These are phyloP conservation scores for Ciconia nigra DNA, from an alignment of 2,797 vertebrate genomes.

Conservation along the genomic window DNA sequence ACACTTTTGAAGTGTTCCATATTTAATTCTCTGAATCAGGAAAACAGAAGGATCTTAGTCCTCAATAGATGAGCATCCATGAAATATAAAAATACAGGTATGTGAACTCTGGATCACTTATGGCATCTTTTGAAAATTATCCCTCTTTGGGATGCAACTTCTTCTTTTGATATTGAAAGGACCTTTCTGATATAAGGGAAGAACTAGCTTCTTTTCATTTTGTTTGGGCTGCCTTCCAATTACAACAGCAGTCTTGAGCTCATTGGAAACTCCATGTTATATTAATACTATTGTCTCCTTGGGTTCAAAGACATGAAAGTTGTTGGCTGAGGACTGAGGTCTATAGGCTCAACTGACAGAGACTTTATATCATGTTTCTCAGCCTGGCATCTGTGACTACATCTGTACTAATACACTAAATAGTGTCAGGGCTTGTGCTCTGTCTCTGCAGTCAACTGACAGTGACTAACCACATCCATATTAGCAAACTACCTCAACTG, in stretches of 20 bases:
- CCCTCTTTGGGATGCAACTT: not conserved
- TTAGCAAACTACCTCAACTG: not conserved
- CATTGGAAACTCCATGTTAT: not conserved
- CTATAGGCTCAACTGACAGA: not conserved
- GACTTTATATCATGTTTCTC: not conserved
- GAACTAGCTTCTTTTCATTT: not conserved
- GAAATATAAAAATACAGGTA: not conserved
- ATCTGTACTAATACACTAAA: not conserved
- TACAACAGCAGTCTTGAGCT: not conserved
- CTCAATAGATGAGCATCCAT: not conserved
- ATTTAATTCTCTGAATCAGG: not conserved
- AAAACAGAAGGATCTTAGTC: not conserved
- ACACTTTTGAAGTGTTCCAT: not conserved
- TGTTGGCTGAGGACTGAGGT: not conserved
- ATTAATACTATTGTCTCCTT: not conserved
- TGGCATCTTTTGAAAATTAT: not conserved
- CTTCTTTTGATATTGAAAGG: not conserved
- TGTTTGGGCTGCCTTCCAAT: not conserved
- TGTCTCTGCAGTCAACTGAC: not conserved
- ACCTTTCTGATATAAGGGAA: not conserved
- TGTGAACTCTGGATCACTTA: not conserved
- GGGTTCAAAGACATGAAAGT: not conserved
- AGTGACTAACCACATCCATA: not conserved
- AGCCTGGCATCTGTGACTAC: not conserved
- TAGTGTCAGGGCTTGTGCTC: not conserved